Percentiles rank a stretch among this genome's conserved stretches.
Evolutionary conservation across 1,140 invertebrate genomes (phyloP).

Genomic region (Lysiphlebus fabarum): DNA sequence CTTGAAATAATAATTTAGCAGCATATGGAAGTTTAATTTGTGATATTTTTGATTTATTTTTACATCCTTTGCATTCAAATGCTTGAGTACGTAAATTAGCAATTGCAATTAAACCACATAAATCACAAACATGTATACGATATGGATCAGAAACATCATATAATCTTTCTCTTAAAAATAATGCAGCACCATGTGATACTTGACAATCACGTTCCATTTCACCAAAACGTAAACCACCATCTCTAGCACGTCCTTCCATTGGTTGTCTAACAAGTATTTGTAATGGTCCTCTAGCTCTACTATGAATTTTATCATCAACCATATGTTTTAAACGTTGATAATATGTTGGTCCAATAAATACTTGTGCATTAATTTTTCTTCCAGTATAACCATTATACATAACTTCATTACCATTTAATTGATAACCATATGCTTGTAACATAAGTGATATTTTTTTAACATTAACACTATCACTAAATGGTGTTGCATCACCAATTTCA

Average conservation of each 20-base stretch:
- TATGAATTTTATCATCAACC: conserved; percentile 99
- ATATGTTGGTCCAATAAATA: conserved; percentile 93
- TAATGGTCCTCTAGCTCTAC: conserved; percentile 91
- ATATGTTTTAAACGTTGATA: conserved; percentile 98
- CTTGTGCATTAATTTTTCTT: conserved; percentile 93
- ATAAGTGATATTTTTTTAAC: conserved; percentile 98
- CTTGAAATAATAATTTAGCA: conserved; percentile 96
- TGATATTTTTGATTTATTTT: conserved; percentile 98
- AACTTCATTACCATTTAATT: conserved; percentile 93
- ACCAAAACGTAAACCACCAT: conserved; percentile 96
- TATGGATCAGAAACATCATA: conserved; percentile 99
- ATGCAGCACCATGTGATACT: conserved; percentile 97
- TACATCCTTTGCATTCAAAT: conserved; percentile 97
- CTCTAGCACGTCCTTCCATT: conserved; percentile 96
- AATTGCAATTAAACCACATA: conserved; percentile 95
- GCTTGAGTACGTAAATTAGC: conserved; percentile 96
- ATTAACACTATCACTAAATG: conserved; percentile 98
- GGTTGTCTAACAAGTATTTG: conserved; percentile 97
- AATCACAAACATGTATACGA: conserved; percentile 93
- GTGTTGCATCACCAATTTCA: conserved; percentile 98
- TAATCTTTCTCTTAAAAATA: conserved; percentile 91
- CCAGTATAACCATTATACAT: conserved; percentile 98
- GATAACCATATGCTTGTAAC: conserved; percentile 94
- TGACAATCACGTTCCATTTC: conserved; percentile 99
- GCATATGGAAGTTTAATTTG: conserved; percentile 96